phyloP scores from a whole-genome alignment of 2,888 invertebrate genomes.

The Leistus spinibarbis region DNA sequence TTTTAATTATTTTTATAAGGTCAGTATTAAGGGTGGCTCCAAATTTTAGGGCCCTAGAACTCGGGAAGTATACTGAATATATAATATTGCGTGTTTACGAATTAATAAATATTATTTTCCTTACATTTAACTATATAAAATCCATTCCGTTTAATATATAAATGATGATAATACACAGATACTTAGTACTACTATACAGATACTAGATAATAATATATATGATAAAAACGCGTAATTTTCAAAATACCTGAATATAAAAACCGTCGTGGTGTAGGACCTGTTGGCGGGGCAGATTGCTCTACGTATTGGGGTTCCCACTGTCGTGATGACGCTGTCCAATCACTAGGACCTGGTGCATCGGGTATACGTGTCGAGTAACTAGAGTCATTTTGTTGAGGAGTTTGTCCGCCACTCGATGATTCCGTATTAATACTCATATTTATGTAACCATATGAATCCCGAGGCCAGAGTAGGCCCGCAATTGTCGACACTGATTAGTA shows the following conservation, averaged over 20 bases:
- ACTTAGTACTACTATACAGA: too few species aligned
- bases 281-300: slow-evolving; percentile 1
- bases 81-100: too few species aligned
- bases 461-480: slow-evolving; percentile 35
- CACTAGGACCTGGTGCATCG: slow-evolving; percentile 9
- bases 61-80: too few species aligned
- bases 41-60: too few species aligned
- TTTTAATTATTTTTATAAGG: too few species aligned
- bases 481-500: slow-evolving; percentile 14
- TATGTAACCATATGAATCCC: slow-evolving; percentile 39
- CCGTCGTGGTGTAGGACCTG: slow-evolving; percentile 1
- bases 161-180: too few species aligned
- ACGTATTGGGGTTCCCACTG: slow-evolving; percentile 18
- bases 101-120: too few species aligned
- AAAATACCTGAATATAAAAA: slow-evolving; percentile 30
- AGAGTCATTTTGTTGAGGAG: neutral
- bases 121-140: too few species aligned
- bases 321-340: neutral
- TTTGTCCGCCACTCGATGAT: slow-evolving; percentile 4
- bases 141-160: too few species aligned
- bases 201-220: neutral
- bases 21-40: too few species aligned
- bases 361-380: neutral
- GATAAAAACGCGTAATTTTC: neutral
- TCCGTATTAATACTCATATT: slow-evolving; percentile 30